These are phyloP conservation scores for Cyphomyrus plagiostoma DNA, from an alignment of 2,113 vertebrate genomes.

Conservation along the genomic window DNA sequence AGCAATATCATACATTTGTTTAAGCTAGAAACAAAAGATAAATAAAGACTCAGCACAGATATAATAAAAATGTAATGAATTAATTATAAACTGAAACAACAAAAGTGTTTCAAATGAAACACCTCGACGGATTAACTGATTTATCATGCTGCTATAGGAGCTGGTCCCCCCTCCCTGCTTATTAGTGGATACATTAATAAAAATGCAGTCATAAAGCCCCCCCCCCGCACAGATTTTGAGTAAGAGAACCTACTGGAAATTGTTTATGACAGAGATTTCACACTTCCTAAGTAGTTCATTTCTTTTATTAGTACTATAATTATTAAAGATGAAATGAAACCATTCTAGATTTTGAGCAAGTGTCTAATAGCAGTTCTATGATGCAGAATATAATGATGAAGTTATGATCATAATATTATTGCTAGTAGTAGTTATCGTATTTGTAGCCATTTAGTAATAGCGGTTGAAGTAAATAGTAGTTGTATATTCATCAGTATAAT, in stretches of 20 bases:
- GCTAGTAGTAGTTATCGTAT: not conserved
- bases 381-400: not conserved
- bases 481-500: not conserved
- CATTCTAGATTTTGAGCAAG: not conserved
- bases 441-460: not conserved
- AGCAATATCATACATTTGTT: not conserved
- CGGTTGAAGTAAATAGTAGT: not conserved
- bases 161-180: not conserved
- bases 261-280: not conserved
- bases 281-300: not conserved
- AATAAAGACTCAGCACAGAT: not conserved
- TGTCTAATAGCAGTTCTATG: not conserved
- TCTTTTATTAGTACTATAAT: not conserved
- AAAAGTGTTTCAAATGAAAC: not conserved
- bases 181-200: not conserved
- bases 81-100: not conserved
- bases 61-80: not conserved
- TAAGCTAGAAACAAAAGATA: not conserved
- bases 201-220: not conserved
- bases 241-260: not conserved
- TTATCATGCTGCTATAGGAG: not conserved
- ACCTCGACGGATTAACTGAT: not conserved
- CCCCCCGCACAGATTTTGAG: not conserved
- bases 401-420: not conserved
- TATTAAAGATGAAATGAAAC: not conserved